Evolutionary conservation across 2,113 vertebrate species (phyloP), one percentile per base, ranked within the genome.

Genomic region (Embiotoca jacksoni): DNA sequence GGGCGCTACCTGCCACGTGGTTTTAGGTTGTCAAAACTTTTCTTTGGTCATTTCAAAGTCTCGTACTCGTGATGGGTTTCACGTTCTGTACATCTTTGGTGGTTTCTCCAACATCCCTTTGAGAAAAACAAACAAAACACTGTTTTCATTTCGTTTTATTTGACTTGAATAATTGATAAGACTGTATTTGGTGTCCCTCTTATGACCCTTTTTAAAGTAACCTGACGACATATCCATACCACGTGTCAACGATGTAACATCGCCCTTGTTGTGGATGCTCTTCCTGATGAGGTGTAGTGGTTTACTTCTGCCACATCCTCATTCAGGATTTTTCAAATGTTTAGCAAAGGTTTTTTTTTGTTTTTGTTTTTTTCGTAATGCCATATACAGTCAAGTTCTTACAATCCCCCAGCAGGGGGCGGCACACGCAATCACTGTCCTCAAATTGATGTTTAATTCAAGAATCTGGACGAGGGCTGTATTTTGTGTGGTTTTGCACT

Each of bases 401-500:
- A 56, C 30, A 50, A 44, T 1, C 39, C 54, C 32, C 88, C 88
- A 85, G 57, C 58, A 79, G 86, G 86, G 88, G 83, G 83, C 70
- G 85, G 78, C 80, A 82, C 83, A 86, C 69, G 73, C 82, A 84
- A 54, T 56, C 66, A 79, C 89, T 86, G 76, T 84, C 83, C 84
- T 91, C 78, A 30, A 87, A 84, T 23, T 46, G 73, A 80, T 23
- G 23, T 62, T 70, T 73, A 52, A 85, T 90, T 89, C 85, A 88
- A 85, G 82, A 88, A 84, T 85, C 78, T 82, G 69, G 65, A 73
- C 15, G 62, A 88, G 82, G 88, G 68, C 74, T 80, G 87, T 72
- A 78, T 90, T 82, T 82, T 91, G 80, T 92, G 83, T 89, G 89
- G 68, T 86, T 93, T 95, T 95, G 95, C 93, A 95, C 94, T 93